Evolutionary conservation across 2,888 invertebrate genomes (phyloP), one percentile per base, ranked within the genome.

Genomic region (Macaria liturata): DNA sequence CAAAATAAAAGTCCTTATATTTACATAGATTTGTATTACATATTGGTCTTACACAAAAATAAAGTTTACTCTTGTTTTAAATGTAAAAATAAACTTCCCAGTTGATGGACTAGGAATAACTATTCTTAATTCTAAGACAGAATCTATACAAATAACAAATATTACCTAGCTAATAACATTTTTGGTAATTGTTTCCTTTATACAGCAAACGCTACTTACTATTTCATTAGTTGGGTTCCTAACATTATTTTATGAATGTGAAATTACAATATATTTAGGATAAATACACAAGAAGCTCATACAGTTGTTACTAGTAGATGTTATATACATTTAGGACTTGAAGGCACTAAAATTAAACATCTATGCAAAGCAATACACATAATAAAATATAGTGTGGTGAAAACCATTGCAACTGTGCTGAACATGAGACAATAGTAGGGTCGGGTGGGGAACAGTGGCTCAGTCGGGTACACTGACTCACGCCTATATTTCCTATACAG

Each of bases 71-170:
- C 81, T 85, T 78, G 76, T 81, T 83, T 84, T 80, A 78, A 78
- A 81, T 89, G 89, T 86, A 90, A 91, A 91, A 91, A 91, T 91
- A 91, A 91, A 88, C 75, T 87, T 87, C 88, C 88, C 78, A 80
- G 84, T 71, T 70, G 60, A 66, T 75, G 63, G 60, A 78, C 84
- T 66, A 74, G 84, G 88, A 88, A 88, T 88, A 89, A 87, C 86
- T 88, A 88, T 89, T 78, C 88, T 91, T 89, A 88, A 63, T 56
- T 67, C 84, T 86, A 85, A 68, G 78, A 81, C 81, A 79, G 64
- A 80, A 72, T 84, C 83, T 88, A 85, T 82, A 84, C 77, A 84
- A 46, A 82, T 83, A 87, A 86, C 86, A 80, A 59, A 83, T 78
- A 83, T 8, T 42, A 8, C 65, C 83, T 73, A 80, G 78, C 80